Evolutionary conservation across 2,888 invertebrate species (phyloP).

Genomic region (Leucoma salicis): DNA sequence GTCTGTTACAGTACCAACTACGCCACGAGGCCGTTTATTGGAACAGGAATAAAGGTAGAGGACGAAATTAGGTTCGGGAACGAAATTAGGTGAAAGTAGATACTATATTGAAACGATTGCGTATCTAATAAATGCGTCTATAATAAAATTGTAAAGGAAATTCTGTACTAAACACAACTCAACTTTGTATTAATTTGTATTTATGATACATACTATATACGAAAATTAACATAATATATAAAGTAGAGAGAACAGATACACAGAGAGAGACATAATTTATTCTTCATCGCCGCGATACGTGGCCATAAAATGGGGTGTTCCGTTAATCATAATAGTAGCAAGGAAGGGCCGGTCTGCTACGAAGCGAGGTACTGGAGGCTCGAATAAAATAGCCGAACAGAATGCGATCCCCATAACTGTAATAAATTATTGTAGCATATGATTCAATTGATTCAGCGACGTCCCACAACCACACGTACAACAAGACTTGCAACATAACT

Average conservation of each 20-base stretch:
- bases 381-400: slow-evolving; percentile 44
- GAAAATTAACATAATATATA: neutral
- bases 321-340: slow-evolving; percentile 42
- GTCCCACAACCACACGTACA: neutral
- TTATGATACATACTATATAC: neutral
- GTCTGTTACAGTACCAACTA: too few relatives aligned
- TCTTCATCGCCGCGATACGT: slow-evolving; percentile 22
- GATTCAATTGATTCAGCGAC: neutral
- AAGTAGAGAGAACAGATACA: neutral
- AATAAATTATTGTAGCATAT: slow-evolving; percentile 29
- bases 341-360: slow-evolving; percentile 61
- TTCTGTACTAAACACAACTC: too few relatives aligned
- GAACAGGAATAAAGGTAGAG: too few relatives aligned
- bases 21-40: too few relatives aligned
- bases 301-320: slow-evolving; percentile 49
- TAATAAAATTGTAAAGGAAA: too few relatives aligned
- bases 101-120: too few relatives aligned
- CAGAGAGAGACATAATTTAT: slow-evolving; percentile 5
- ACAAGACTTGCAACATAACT: neutral
- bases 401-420: slow-evolving; percentile 51
- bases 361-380: slow-evolving; percentile 46
- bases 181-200: neutral
- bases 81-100: too few relatives aligned
- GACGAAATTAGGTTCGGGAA: too few relatives aligned
- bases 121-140: too few relatives aligned